Conservation (phyloP, 2,797 vertebrate genomes). For the Naso thynnoides region DNA sequence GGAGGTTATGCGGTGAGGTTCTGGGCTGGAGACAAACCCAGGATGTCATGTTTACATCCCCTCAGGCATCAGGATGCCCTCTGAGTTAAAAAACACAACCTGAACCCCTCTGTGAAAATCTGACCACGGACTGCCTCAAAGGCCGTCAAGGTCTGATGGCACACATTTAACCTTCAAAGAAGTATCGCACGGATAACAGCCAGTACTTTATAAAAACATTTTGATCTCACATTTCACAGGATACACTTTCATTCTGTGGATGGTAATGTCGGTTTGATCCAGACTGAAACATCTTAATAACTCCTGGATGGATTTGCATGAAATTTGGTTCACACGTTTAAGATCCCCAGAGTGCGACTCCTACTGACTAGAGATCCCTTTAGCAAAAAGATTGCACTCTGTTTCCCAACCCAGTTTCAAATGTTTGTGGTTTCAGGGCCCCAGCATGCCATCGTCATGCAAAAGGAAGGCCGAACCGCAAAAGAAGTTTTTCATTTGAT, state of each 20-base stretch:
- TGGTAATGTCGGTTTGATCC: neutral
- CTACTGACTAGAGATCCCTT: neutral
- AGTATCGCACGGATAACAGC: neutral
- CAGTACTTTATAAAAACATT: neutral
- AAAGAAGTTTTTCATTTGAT: too few relatives aligned
- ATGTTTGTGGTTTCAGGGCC: too few relatives aligned
- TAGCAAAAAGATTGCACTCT: too few relatives aligned
- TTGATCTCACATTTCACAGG: too few relatives aligned
- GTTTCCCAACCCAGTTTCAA: neutral
- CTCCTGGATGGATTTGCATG: too few relatives aligned
- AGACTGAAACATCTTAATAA: neutral
- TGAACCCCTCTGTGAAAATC: constrained; percentile 2
- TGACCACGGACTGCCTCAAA: constrained; percentile 17
- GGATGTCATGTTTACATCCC: constrained; percentile 40
- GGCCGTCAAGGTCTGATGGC: neutral
- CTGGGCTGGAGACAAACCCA: constrained; percentile 3
- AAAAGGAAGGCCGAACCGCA: too few relatives aligned
- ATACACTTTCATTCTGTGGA: neutral
- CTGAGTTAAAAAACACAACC: constrained; percentile 25
- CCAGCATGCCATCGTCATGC: too few relatives aligned
- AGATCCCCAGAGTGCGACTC: neutral
- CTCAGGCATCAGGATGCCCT: constrained; percentile 41
- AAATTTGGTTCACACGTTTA: neutral
- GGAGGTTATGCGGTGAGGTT: neutral
- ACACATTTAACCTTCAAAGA: neutral